Base-by-base conservation (phyloP, 2,888 invertebrate species). In the Notodonta dromedarius region DNA sequence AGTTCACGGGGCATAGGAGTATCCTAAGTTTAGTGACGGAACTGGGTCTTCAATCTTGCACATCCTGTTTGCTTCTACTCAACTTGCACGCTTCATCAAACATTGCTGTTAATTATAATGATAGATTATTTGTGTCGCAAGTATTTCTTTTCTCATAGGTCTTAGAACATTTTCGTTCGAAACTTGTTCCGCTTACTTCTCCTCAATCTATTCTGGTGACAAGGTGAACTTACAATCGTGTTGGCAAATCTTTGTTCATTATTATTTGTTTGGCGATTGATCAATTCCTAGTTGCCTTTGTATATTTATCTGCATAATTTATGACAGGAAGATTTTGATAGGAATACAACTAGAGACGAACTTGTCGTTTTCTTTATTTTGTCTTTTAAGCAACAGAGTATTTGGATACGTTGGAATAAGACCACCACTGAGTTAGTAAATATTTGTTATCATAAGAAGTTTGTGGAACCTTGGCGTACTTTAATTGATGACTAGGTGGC, bases 231-330 rank as follows among this genome's bases (percentile, higher is more conserved):
- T 52, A 13, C 39, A n/a, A 54, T 54, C 39, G 35, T 54, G 12
- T 54, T 39, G 39, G 54, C 54, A 54, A 35, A 35, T 12, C 39
- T 4, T 2, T 16, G 50, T 16, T n/a, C 14, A 14, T 52, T 39
- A 39, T 54, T 54, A 39, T 39, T n/a, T 39, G 35, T 54, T 54
- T 54, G 54, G 54, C 54, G 39, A n/a, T 24, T 7, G 39, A 54
- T 54, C 54, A 54, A 54, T 54, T 54, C 14, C 54, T 14, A 8
- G 54, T 32, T 5, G 9, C 16, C 16, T 52, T 13, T 32, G 32
- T 52, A 52, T 12, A 24, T 32, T 2, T 52, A 12, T 52, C 16
- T 52, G 32, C 5, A 6, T 11, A 7, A 9, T 50, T 14, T 50
- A 50, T 16, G 16, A 48, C 14, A 50, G 50, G 16, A 4, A 46